These are phyloP conservation scores for Moxostoma hubbsi DNA, from an alignment of 2,797 vertebrate species.

Conservation along the genomic window DNA sequence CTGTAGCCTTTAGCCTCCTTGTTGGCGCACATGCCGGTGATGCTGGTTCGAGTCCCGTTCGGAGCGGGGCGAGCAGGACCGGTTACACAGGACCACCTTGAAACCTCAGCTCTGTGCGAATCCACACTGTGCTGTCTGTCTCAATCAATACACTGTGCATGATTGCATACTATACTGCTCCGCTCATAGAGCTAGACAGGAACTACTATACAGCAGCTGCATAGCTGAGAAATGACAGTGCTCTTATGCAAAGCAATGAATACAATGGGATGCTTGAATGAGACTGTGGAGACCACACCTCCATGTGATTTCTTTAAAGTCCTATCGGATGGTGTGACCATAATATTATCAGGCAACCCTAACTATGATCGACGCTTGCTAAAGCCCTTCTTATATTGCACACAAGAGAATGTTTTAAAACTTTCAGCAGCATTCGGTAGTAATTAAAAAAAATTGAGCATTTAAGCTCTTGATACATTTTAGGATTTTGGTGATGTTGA, in stretches of 20 bases:
- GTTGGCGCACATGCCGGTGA: too few relatives aligned
- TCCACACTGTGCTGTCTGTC: neutral
- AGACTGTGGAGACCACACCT: neutral
- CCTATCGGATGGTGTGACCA: conserved; percentile 6
- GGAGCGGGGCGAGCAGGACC: too few relatives aligned
- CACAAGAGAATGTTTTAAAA: neutral
- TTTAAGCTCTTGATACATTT: too few relatives aligned
- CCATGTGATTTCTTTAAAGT: too few relatives aligned
- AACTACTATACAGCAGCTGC: neutral
- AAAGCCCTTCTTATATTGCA: neutral
- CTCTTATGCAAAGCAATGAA: neutral
- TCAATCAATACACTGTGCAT: conserved; percentile 1
- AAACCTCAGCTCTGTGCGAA: conserved; percentile 36
- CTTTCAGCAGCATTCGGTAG: neutral
- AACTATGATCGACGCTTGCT: neutral
- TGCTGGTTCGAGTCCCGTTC: too few relatives aligned
- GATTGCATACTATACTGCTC: conserved; percentile 8
- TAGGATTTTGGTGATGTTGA: too few relatives aligned
- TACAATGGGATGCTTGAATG: neutral
- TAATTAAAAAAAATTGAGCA: too few relatives aligned
- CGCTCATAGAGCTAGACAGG: neutral
- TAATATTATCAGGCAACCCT: conserved; percentile 20
- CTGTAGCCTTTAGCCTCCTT: too few relatives aligned
- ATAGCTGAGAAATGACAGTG: conserved; percentile 1
- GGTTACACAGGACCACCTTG: conserved; percentile 50